These are phyloP conservation scores for Meteorus colon DNA, from an alignment of 2,888 invertebrate genomes.

Conservation along the genomic window DNA sequence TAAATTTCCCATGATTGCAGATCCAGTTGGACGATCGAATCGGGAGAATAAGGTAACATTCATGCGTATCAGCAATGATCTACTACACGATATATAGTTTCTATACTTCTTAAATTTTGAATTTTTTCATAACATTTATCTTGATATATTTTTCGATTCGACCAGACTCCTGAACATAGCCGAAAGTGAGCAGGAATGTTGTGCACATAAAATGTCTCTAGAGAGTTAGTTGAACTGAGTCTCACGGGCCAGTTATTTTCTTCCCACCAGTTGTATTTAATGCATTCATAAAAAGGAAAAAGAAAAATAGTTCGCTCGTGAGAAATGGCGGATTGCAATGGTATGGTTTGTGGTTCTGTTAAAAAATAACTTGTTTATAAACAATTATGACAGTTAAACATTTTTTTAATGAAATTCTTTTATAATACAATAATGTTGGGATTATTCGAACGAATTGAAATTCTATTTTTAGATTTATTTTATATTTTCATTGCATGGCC, in stretches of 20 bases:
- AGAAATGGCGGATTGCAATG: slow-evolving; percentile 70
- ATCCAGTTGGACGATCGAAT: no score
- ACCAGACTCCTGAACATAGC: no score
- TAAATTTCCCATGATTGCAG: no score
- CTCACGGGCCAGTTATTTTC: neutral
- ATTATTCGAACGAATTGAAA: neutral
- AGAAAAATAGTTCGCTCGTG: neutral
- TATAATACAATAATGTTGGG: slow-evolving; percentile 34
- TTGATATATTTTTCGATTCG: no score
- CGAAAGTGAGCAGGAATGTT: neutral
- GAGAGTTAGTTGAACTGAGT: neutral
- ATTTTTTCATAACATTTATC: no score
- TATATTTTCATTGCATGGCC: slow-evolving; percentile 14
- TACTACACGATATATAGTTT: no score
- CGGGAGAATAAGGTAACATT: no score
- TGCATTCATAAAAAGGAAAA: slow-evolving; percentile 1
- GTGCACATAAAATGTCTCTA: neutral
- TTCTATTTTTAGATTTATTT: neutral
- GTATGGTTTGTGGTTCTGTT: slow-evolving; percentile 65
- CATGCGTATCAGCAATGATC: no score
- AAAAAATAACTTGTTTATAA: slow-evolving; percentile 52
- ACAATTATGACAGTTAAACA: slow-evolving; percentile 26
- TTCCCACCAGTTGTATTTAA: neutral
- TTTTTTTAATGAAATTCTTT: slow-evolving; percentile 6
- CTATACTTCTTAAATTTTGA: no score